Evolutionary conservation across 2,113 vertebrate genomes (phyloP).

Genomic region (Numenius arquata): DNA sequence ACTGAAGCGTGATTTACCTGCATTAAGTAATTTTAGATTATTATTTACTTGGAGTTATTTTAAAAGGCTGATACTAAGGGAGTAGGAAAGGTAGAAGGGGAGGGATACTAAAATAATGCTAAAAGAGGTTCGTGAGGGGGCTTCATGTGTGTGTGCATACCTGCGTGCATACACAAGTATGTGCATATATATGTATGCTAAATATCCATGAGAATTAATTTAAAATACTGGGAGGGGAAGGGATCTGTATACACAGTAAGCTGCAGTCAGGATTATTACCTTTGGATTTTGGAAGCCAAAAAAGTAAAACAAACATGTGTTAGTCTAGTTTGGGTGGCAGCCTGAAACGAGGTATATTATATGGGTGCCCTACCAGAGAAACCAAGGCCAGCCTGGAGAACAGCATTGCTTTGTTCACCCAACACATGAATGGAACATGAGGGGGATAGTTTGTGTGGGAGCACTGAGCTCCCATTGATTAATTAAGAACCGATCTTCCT

Average conservation of each 20-base stretch:
- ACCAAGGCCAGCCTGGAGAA: neutral
- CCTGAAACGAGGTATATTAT: neutral
- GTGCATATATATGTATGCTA: neutral
- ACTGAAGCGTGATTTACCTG: neutral
- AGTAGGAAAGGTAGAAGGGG: neutral
- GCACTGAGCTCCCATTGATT: neutral
- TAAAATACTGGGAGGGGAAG: neutral
- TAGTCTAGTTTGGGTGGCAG: neutral
- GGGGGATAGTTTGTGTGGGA: neutral
- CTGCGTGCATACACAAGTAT: fast-evolving
- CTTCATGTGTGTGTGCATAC: neutral
- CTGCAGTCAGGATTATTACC: neutral
- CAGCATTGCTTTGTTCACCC: neutral
- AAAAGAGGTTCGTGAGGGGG: neutral
- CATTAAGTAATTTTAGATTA: neutral
- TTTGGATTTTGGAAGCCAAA: neutral
- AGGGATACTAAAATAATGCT: neutral
- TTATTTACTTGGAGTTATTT: neutral
- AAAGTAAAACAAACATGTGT: neutral
- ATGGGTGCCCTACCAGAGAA: neutral
- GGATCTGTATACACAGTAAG: neutral
- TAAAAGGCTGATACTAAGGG: neutral
- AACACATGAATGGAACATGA: neutral
- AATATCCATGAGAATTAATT: neutral
- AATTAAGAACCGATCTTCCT: neutral